These are phyloP conservation scores for Spilarctia lutea DNA, from an alignment of 2,888 invertebrate species.

Conservation along the genomic window DNA sequence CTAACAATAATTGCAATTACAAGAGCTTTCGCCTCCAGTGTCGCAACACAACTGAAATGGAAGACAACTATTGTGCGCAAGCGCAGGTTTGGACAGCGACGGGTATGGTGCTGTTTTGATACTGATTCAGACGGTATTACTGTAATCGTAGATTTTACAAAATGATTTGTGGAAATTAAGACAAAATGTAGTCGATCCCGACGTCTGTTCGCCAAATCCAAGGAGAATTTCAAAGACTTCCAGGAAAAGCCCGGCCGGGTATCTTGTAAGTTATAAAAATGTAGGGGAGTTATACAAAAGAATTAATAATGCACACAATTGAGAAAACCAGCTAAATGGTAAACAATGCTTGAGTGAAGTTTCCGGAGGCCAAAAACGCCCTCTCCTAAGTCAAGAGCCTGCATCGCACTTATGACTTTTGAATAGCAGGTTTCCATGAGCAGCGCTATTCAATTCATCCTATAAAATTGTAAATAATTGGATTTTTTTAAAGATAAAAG, in stretches of 20 bases:
- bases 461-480: no score
- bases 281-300: neutral
- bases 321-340: neutral
- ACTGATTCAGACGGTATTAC: neutral
- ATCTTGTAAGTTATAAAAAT: neutral
- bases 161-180: neutral
- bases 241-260: no score
- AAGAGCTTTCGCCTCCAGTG: conserved; percentile 37
- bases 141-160: neutral
- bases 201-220: no score
- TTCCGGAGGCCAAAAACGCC: no score
- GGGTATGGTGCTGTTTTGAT: neutral
- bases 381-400: no score
- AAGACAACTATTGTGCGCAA: conserved; percentile 20
- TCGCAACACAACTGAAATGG: conserved; percentile 45
- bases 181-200: no score
- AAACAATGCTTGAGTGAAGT: no score
- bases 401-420: no score
- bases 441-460: no score
- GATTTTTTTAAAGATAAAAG: no score
- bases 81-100: conserved; percentile 8
- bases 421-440: no score
- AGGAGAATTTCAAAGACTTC: no score
- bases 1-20: conserved; percentile 48
- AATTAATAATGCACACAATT: neutral